phyloP scores from a whole-genome alignment of 2,113 vertebrate genomes.

The Zonotrichia leucophrys region DNA sequence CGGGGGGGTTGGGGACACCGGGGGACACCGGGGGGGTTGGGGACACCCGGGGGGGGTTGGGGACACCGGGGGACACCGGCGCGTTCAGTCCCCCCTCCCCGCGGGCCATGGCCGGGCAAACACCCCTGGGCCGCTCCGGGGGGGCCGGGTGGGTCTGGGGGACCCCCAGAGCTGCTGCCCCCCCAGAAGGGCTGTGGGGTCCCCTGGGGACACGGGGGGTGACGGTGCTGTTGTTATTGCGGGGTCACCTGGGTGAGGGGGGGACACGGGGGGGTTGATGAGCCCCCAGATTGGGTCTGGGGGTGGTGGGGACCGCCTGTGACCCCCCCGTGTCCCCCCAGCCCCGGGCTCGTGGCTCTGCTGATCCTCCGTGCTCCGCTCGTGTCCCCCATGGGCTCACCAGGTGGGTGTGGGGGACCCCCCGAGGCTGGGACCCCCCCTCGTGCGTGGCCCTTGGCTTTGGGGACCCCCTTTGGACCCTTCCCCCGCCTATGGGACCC shows the following conservation, averaged over 20 bases:
- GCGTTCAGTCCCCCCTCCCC: too few species aligned
- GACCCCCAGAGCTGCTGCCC: too few species aligned
- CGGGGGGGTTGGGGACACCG: too few species aligned
- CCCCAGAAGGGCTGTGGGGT: background rate
- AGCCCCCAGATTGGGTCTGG: background rate
- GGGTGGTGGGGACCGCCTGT: background rate
- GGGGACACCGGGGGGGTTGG: too few species aligned
- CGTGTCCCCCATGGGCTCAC: background rate
- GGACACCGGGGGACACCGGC: too few species aligned
- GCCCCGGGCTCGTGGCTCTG: background rate
- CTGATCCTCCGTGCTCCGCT: background rate
- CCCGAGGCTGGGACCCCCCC: too few species aligned
- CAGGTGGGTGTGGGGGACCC: background rate
- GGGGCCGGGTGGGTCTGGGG: background rate
- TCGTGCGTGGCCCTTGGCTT: background rate
- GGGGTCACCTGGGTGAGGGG: background rate
- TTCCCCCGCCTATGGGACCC: too few species aligned
- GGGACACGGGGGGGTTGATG: too few species aligned
- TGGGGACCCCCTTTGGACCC: background rate
- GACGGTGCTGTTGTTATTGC: background rate
- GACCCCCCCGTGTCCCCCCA: background rate
- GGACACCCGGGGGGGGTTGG: too few species aligned
- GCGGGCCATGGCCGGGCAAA: too few species aligned
- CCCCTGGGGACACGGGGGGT: background rate
- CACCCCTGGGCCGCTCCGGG: too few species aligned